Percentiles rank a stretch among this genome's conserved stretches.
These are phyloP conservation scores for Agrenia bidenticulata DNA, from an alignment of 2,888 invertebrate species.

Conservation along the genomic window DNA sequence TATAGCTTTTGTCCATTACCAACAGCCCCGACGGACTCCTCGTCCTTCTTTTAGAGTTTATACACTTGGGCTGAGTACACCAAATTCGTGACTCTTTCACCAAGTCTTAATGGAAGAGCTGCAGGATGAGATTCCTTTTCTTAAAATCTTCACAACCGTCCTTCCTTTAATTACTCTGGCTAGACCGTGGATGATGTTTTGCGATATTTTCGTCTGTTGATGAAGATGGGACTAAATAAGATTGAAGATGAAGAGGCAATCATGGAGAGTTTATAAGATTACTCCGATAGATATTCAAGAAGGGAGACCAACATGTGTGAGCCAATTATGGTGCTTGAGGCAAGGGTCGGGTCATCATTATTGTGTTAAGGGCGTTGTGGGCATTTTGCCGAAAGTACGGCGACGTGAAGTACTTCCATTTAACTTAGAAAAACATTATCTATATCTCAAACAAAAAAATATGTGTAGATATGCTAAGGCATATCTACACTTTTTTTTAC, in stretches of 20 bases:
- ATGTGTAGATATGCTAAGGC: neutral
- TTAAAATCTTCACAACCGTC: neutral
- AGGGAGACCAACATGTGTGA: slow-evolving; percentile 41
- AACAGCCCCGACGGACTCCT: neutral
- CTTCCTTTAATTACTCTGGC: slow-evolving; percentile 1
- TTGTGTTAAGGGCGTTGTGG: slow-evolving; percentile 49
- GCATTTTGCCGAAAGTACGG: slow-evolving; percentile 43
- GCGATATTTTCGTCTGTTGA: neutral
- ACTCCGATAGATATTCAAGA: neutral
- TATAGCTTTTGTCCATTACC: slow-evolving; percentile 1
- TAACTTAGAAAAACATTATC: slow-evolving; percentile 1
- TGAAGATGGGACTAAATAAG: neutral
- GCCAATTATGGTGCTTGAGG: slow-evolving; percentile 50
- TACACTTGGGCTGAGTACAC: neutral
- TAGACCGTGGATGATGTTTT: neutral
- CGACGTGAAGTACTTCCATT: slow-evolving; percentile 10
- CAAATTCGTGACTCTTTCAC: neutral
- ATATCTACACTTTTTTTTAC: neutral
- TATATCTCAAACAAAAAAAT: slow-evolving; percentile 1
- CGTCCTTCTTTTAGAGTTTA: too few species aligned
- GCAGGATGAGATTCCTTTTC: neutral
- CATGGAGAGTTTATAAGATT: neutral
- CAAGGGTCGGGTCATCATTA: slow-evolving; percentile 51
- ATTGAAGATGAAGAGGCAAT: neutral
- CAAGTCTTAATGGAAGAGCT: neutral